Conservation (phyloP, 2,888 invertebrate species). For the Limenitis camilla region DNA sequence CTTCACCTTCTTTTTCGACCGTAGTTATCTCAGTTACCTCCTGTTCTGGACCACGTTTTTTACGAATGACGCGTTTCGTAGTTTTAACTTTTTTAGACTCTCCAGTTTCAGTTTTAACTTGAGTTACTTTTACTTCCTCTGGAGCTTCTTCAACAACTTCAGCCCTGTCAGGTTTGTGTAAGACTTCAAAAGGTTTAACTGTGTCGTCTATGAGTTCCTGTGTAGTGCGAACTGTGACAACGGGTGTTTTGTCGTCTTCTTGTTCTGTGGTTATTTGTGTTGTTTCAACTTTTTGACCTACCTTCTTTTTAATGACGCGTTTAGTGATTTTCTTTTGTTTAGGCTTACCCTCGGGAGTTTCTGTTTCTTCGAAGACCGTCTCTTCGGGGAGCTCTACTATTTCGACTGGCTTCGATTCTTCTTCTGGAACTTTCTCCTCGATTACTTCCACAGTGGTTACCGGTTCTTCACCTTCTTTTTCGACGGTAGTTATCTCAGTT, state of each 20-base stretch:
- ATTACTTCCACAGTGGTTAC: no score
- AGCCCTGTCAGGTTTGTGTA: slow-evolving; percentile 23
- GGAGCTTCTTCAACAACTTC: slow-evolving; percentile 26
- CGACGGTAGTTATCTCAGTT: no score
- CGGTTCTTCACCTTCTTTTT: no score
- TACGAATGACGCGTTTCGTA: slow-evolving; percentile 38
- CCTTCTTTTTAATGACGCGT: background rate
- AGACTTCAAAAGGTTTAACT: slow-evolving; percentile 16
- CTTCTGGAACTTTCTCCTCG: no score
- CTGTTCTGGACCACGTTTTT: slow-evolving; percentile 20
- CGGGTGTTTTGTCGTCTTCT: no score
- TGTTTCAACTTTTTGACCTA: background rate
- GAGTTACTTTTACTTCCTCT: slow-evolving; percentile 24
- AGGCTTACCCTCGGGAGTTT: no score
- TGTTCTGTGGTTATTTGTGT: slow-evolving; percentile 1
- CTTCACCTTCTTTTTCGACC: no score
- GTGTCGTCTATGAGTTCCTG: slow-evolving; percentile 6
- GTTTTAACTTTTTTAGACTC: slow-evolving; percentile 15
- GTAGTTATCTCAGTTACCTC: slow-evolving; percentile 24
- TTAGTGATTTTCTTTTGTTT: no score
- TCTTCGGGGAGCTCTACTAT: no score
- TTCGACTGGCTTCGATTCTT: no score
- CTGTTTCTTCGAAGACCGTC: no score
- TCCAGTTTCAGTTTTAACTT: slow-evolving; percentile 8
- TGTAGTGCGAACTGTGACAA: background rate